Percentiles rank a stretch among this genome's conserved stretches.
phyloP scores from a whole-genome alignment of 2,888 invertebrate species.

The Dynastes hyllus region DNA sequence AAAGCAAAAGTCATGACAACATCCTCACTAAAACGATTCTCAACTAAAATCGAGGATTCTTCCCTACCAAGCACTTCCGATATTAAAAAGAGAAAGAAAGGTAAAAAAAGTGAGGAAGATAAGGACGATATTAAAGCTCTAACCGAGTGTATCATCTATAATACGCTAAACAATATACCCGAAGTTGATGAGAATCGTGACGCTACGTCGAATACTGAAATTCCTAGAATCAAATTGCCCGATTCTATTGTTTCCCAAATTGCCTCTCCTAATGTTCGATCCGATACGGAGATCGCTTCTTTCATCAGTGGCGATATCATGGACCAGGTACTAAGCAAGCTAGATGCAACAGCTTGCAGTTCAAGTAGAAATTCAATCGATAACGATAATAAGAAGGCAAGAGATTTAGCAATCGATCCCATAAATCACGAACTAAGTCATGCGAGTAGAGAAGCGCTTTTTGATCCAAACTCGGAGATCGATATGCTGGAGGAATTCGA shows the following conservation, averaged over 20 bases:
- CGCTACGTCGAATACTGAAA: neutral
- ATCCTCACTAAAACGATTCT: slow-evolving; percentile 30
- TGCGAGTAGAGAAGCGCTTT: slow-evolving; percentile 67
- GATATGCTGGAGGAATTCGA: slow-evolving; percentile 67
- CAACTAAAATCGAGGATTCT: slow-evolving; percentile 47
- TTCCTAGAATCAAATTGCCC: neutral
- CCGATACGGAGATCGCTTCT: neutral
- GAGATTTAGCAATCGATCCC: slow-evolving; percentile 8
- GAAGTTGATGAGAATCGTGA: slow-evolving; percentile 52
- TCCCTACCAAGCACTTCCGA: slow-evolving; percentile 60
- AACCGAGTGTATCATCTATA: slow-evolving; percentile 65
- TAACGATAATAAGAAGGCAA: slow-evolving; percentile 15
- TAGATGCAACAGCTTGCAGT: neutral
- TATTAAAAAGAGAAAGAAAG: slow-evolving; percentile 58
- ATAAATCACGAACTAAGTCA: slow-evolving; percentile 58
- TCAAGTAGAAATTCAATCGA: slow-evolving; percentile 11
- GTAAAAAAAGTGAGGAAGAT: slow-evolving; percentile 57
- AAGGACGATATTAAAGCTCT: slow-evolving; percentile 64
- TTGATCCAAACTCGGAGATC: slow-evolving; percentile 67
- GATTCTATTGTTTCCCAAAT: slow-evolving; percentile 27
- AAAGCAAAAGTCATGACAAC: slow-evolving; percentile 33
- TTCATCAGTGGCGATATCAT: slow-evolving; percentile 21
- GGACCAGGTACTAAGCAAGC: slow-evolving; percentile 16
- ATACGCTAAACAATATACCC: slow-evolving; percentile 63
- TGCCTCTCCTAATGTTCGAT: neutral